Percentiles rank a stretch among this genome's conserved stretches.
These are phyloP conservation scores for Pseudochromis fuscus DNA, from an alignment of 2,797 vertebrate genomes.

Conservation along the genomic window DNA sequence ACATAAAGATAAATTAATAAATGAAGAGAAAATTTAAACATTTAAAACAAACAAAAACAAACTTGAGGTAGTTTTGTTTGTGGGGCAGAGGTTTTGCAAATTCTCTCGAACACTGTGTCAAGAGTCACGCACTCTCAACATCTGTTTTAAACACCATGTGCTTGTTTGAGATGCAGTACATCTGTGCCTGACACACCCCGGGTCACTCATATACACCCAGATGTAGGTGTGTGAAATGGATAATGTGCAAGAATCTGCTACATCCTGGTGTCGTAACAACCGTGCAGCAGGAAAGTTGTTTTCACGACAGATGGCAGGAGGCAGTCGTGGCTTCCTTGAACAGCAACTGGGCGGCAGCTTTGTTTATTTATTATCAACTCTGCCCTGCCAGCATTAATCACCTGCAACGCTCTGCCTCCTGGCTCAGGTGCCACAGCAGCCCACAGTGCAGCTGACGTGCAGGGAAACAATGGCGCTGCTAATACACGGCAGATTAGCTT, in stretches of 20 bases:
- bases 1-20: constrained; percentile 15
- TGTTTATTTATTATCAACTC: constrained; percentile 71
- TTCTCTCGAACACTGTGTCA: background rate
- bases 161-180: constrained; percentile 4
- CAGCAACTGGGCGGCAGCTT: constrained; percentile 52
- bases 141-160: constrained; percentile 41
- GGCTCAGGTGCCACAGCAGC: constrained; percentile 68
- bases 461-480: constrained; percentile 52
- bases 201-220: constrained; percentile 10
- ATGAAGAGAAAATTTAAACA: constrained; percentile 16
- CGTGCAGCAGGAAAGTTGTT: constrained; percentile 45
- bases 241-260: too few relatives aligned
- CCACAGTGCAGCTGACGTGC: constrained; percentile 25
- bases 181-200: constrained; percentile 23
- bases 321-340: constrained; percentile 32
- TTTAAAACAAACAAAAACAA: constrained; percentile 11
- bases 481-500: constrained; percentile 45
- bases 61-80: background rate
- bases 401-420: constrained; percentile 50
- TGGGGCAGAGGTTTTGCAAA: background rate
- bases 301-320: constrained; percentile 73
- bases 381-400: constrained; percentile 71
- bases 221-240: too few relatives aligned
- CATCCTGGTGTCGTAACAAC: too few relatives aligned
- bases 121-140: too few relatives aligned